A percentile compares a stretch with the other conserved stretches of the same genome.
These are phyloP conservation scores for Eumacrocentrus americanus DNA, from an alignment of 2,888 invertebrate genomes.

Conservation along the genomic window DNA sequence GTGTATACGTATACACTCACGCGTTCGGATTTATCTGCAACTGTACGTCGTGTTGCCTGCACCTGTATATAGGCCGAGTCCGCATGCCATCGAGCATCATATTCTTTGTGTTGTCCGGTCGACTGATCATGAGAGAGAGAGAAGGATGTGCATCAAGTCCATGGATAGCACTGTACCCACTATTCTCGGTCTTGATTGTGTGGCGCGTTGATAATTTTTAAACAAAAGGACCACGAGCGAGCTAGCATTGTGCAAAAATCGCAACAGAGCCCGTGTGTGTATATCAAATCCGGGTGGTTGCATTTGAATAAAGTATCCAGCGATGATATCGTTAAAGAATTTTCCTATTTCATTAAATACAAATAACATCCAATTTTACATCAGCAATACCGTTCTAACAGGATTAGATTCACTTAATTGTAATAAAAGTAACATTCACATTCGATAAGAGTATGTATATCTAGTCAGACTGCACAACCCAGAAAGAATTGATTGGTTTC, in stretches of 20 bases:
- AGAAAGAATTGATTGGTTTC: no score
- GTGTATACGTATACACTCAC: neutral
- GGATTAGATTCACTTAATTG: no score
- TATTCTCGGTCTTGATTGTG: slow-evolving; percentile 48
- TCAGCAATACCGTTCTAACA: no score
- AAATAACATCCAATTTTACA: no score
- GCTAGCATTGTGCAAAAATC: slow-evolving; percentile 57
- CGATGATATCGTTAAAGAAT: neutral
- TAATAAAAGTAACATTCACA: no score
- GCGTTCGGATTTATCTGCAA: slow-evolving; percentile 28
- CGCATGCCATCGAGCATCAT: slow-evolving; percentile 27
- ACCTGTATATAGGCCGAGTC: slow-evolving; percentile 7
- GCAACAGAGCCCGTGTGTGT: slow-evolving; percentile 26
- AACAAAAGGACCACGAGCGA: slow-evolving; percentile 51
- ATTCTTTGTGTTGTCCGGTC: slow-evolving; percentile 7
- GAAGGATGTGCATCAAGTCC: no score
- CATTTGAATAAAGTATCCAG: neutral
- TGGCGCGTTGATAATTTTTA: slow-evolving; percentile 60
- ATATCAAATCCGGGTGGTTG: neutral
- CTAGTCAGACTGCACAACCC: no score
- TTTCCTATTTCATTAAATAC: neutral
- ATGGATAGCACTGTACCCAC: slow-evolving; percentile 1
- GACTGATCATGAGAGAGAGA: slow-evolving; percentile 6
- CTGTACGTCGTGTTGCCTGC: slow-evolving; percentile 15
- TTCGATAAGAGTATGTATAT: no score